Base-by-base conservation (phyloP, 2,797 vertebrate genomes). In the Pelobates cultripes region DNA sequence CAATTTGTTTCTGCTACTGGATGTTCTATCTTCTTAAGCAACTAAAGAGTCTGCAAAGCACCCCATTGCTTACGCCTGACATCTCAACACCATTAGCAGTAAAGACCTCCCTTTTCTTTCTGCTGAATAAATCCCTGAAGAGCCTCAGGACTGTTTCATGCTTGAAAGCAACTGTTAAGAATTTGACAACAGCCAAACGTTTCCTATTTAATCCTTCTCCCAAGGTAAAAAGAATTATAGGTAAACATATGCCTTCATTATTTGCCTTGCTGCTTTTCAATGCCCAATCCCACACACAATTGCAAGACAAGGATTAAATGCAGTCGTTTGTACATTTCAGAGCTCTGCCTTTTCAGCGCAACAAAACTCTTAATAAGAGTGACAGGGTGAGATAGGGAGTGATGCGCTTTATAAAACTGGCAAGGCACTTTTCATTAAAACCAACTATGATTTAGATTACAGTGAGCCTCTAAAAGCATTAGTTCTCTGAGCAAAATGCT, bases 241-340 rank as follows among this genome's bases (percentile, higher is more conserved):
- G 93, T 95, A 95, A 95, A 96, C 94, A 96, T 94, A 94, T 95
- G 94, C 93, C 94, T 95, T 95, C 93, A 95, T 95, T 95, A 95
- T 94, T 94, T 94, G 94, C 94, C 94, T 94, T 95, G 93, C 93
- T 94, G 94, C 94, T 90, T 94, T 94, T 94, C 92, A 94, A 94
- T 94, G 93, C 92, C 90, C 90, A 92, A 88, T 91, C 91, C 90
- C 88, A 89, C 90, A 92, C 90, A 89, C 94, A 94, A 94, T 90
- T 93, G 91, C 91, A 89, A 92, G 91, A 90, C 90, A 89, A 94
- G 94, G 93, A 93, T 93, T 95, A 94, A 93, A 91, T 88, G 87
- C 92, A 92, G 90, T 90, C 89, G 89, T 89, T 87, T 89, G 89
- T 90, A 88, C 87, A 91, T 93, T 93, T 91, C 90, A 92, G 89